A percentile compares a stretch with the other conserved stretches of the same genome.
Conservation (phyloP, 2,113 vertebrate species). For the Oreochromis niloticus region DNA sequence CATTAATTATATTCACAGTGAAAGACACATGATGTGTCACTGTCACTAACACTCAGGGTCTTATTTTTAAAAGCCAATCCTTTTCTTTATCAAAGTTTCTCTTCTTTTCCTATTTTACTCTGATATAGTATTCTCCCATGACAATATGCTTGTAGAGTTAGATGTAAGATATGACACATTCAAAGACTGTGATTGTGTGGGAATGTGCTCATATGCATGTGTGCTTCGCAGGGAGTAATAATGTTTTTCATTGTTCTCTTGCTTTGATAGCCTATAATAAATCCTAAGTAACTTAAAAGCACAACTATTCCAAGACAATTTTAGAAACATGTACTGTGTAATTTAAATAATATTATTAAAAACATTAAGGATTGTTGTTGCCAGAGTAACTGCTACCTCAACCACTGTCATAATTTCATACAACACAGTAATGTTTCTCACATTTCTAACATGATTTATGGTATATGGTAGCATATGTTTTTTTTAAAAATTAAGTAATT, state of each 20-base stretch:
- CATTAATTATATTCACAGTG: not conserved
- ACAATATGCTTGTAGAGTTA: not conserved
- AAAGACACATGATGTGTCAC: not conserved
- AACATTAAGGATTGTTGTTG: not conserved
- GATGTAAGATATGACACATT: conserved; percentile 6
- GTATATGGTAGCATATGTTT: not conserved
- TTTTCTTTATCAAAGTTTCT: not conserved
- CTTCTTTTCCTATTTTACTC: not conserved
- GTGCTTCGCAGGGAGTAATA: not conserved
- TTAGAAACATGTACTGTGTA: not conserved
- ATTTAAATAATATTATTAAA: not conserved
- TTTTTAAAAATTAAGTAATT: not conserved
- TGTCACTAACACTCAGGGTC: conserved; percentile 7
- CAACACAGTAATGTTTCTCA: not conserved
- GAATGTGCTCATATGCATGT: not conserved
- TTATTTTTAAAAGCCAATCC: conserved; percentile 1
- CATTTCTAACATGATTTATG: not conserved
- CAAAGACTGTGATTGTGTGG: not conserved
- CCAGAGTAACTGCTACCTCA: not conserved
- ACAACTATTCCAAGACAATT: not conserved
- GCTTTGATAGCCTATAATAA: not conserved
- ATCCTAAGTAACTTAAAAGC: not conserved
- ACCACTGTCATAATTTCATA: not conserved
- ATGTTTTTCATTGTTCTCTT: not conserved
- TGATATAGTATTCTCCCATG: not conserved